A percentile compares a stretch with the other conserved stretches of the same genome.
phyloP scores from a whole-genome alignment of 2,797 vertebrate genomes.

The Choloepus didactylus region DNA sequence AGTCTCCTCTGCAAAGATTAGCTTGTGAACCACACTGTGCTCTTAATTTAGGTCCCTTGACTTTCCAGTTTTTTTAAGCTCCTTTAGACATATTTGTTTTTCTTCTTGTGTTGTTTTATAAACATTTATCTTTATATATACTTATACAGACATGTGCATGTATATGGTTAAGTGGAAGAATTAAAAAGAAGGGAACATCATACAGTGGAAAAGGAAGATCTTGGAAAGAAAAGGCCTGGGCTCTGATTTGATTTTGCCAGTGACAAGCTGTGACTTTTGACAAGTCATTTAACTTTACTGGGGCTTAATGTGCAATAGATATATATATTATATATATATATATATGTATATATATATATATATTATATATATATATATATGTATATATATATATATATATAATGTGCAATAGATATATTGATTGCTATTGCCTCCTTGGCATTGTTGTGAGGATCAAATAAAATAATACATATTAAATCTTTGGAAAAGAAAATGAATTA shows the following conservation, averaged over 20 bases:
- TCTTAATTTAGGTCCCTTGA: conserved; percentile 66
- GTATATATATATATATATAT: too few relatives aligned
- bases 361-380: too few relatives aligned
- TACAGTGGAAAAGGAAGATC: neutral
- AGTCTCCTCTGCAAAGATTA: neutral
- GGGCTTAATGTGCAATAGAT: conserved; percentile 17
- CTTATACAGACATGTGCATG: conserved; percentile 2
- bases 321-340: too few relatives aligned
- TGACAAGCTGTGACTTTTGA: conserved; percentile 15
- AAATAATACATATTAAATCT: conserved; percentile 52
- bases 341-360: too few relatives aligned
- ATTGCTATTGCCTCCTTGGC: conserved; percentile 10
- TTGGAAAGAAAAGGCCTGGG: conserved; percentile 14
- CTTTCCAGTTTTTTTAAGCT: conserved; percentile 13
- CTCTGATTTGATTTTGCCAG: conserved; percentile 57
- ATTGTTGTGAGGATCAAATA: conserved; percentile 55
- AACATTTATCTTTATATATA: conserved; percentile 47
- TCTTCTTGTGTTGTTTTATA: conserved; percentile 38
- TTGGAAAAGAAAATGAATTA: conserved; percentile 62
- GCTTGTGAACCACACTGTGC: conserved; percentile 5
- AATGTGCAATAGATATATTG: conserved; percentile 38
- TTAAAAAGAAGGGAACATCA: conserved; percentile 39
- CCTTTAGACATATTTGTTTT: neutral
- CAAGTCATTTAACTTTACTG: conserved; percentile 54
- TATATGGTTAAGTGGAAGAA: conserved; percentile 1